Evolutionary conservation across 2,797 vertebrate species (phyloP).

Genomic region (Alauda arvensis): DNA sequence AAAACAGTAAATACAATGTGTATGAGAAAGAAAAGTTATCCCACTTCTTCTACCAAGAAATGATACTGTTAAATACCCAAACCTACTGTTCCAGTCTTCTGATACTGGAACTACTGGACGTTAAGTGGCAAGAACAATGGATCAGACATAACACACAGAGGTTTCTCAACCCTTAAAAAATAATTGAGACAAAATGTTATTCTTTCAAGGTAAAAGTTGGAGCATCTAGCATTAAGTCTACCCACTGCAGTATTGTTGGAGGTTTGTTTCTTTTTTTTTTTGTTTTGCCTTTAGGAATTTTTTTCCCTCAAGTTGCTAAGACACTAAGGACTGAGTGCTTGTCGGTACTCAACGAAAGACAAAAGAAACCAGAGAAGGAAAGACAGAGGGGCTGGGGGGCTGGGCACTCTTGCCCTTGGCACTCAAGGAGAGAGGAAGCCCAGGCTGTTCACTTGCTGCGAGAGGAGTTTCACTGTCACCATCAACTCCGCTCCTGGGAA

Average conservation of each 20-base stretch:
- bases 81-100: background rate
- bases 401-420: no score
- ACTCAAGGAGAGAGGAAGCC: no score
- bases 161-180: background rate
- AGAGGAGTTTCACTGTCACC: no score
- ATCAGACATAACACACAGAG: background rate
- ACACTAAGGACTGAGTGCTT: no score
- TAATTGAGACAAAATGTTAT: background rate
- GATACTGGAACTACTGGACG: background rate
- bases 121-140: background rate
- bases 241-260: background rate
- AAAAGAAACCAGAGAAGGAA: no score
- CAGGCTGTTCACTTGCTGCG: no score
- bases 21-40: background rate
- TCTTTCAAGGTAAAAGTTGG: background rate
- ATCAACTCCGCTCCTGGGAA: no score
- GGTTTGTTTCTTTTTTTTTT: no score
- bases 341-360: no score
- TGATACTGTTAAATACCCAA: background rate
- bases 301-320: no score
- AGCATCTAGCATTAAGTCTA: background rate
- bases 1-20: background rate
- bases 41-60: background rate
- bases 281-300: no score
- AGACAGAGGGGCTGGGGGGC: no score